Percentiles rank a stretch among this genome's conserved stretches.
phyloP scores from a whole-genome alignment of 1,140 invertebrate genomes.

The Drosophila malerkotliana region DNA sequence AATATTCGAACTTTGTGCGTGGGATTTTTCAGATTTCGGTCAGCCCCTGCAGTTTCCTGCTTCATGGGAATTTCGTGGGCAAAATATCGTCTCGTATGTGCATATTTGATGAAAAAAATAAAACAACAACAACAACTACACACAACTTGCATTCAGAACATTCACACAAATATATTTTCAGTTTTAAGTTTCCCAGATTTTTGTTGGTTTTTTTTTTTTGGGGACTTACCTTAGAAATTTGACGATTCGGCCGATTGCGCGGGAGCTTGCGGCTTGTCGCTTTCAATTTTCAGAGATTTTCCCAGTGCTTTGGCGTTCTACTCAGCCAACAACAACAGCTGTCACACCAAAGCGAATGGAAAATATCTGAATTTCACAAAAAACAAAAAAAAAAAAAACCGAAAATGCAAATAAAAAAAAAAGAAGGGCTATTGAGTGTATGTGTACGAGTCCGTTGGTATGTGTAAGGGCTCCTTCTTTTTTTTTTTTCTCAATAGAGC shows the following conservation, averaged over 20 bases:
- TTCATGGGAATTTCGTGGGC: conserved; percentile 17
- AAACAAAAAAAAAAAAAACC: conserved; percentile 4
- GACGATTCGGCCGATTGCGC: conserved; percentile 24
- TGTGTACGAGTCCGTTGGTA: conserved; percentile 15
- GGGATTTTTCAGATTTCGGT: conserved; percentile 6
- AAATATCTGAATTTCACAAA: conserved; percentile 15
- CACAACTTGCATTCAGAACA: conserved; percentile 33
- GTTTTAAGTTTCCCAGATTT: conserved; percentile 4
- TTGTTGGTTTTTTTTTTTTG: background rate
- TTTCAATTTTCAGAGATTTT: conserved; percentile 9
- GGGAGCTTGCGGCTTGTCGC: conserved; percentile 11
- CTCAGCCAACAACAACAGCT: conserved; percentile 33
- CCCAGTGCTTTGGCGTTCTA: conserved; percentile 8
- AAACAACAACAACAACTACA: conserved; percentile 27
- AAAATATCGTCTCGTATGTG: background rate
- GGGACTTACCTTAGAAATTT: conserved; percentile 25
- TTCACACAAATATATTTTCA: conserved; percentile 16
- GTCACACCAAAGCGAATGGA: conserved; percentile 36
- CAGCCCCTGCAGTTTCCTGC: conserved; percentile 5
- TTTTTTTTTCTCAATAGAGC: conserved; percentile 32
- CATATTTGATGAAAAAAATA: background rate
- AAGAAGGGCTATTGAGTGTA: conserved; percentile 15
- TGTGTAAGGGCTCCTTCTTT: conserved; percentile 44
- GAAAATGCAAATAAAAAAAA: conserved; percentile 1
- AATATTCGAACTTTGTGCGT: conserved; percentile 13